A percentile compares a stretch with the other conserved stretches of the same genome.
Evolutionary conservation across 2,888 invertebrate genomes (phyloP).

Genomic region (Himalopsyche tibetana): DNA sequence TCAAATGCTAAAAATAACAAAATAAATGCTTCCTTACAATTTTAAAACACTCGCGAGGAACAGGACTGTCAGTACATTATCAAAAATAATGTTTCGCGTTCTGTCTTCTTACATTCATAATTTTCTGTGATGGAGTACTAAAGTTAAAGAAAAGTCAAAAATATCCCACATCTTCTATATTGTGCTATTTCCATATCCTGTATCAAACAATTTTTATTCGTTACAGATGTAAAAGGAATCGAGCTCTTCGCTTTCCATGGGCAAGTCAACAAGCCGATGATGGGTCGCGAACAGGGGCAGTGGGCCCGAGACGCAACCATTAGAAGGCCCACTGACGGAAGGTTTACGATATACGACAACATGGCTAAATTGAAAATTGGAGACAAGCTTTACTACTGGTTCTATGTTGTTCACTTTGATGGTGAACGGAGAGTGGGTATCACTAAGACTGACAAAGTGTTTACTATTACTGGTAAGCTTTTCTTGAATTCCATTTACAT

Average conservation of each 20-base stretch:
- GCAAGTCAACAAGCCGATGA: constrained; percentile 84
- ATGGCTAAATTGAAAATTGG: constrained; percentile 79
- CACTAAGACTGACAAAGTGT: background rate
- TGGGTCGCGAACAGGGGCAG: constrained; percentile 81
- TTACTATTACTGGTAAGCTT: background rate
- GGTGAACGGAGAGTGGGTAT: background rate
- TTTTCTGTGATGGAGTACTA: no score
- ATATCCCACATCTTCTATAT: no score
- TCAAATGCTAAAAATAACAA: no score
- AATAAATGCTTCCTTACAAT: no score
- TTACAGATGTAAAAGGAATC: constrained; percentile 77
- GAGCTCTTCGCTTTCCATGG: constrained; percentile 86
- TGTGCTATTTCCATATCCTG: no score
- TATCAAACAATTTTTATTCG: no score
- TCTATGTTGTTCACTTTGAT: constrained; percentile 79
- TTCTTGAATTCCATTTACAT: no score
- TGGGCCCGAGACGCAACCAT: constrained; percentile 82
- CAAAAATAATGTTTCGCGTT: no score
- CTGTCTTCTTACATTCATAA: no score
- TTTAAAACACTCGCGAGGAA: no score
- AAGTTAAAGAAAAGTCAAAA: no score
- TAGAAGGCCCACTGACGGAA: constrained; percentile 77
- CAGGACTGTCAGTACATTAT: no score
- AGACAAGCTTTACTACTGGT: constrained; percentile 86
- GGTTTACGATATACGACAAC: constrained; percentile 82